Evolutionary conservation across 2,113 vertebrate species (phyloP).

Genomic region (Pelmatolapia mariae): DNA sequence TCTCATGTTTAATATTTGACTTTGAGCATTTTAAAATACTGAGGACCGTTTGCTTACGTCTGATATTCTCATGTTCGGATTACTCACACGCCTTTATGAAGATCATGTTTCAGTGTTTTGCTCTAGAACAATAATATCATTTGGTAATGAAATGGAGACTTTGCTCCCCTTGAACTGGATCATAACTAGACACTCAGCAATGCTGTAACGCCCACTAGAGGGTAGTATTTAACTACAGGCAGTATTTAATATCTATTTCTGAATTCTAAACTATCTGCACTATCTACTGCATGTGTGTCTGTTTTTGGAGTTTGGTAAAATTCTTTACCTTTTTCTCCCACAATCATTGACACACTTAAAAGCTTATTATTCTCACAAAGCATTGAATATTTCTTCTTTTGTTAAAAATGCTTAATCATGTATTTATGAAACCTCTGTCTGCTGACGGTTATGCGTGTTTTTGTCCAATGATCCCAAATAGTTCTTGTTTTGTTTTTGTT

Average conservation of each 20-base stretch:
- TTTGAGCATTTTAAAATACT: neutral
- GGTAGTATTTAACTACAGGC: constrained; percentile 63
- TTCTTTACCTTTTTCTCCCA: neutral
- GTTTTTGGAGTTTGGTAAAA: neutral
- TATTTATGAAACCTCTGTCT: neutral
- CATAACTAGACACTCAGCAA: neutral
- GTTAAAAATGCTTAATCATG: neutral
- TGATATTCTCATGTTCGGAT: neutral
- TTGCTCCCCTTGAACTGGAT: neutral
- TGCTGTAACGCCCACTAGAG: constrained; percentile 56
- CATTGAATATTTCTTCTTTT: neutral
- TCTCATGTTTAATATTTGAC: neutral
- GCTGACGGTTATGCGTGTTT: neutral
- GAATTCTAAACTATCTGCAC: neutral
- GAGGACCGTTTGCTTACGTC: neutral
- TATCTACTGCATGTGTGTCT: neutral
- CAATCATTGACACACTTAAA: neutral
- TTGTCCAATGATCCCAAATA: neutral
- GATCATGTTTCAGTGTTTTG: neutral
- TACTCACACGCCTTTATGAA: neutral
- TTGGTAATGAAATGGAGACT: neutral
- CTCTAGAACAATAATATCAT: neutral
- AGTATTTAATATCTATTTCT: neutral
- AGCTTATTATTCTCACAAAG: neutral
- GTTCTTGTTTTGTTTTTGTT: neutral